A percentile compares a stretch with the other conserved stretches of the same genome.
phyloP scores from a whole-genome alignment of 2,888 invertebrate species.

The Alsophila aescularia region DNA sequence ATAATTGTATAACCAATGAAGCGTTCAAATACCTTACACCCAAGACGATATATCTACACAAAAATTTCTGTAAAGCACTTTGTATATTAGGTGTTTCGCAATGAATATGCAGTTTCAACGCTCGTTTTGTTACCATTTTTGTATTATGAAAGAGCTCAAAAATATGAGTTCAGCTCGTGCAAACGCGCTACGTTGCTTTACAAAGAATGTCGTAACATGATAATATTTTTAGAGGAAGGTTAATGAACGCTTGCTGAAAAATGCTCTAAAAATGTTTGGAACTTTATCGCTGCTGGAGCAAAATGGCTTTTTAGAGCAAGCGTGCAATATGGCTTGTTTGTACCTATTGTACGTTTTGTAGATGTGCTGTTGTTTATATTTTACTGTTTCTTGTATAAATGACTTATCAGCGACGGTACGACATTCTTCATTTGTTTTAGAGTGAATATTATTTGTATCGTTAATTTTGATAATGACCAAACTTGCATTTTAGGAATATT shows the following conservation, averaged over 20 bases:
- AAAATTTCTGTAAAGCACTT: constrained; percentile 1
- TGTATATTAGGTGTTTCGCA: constrained; percentile 15
- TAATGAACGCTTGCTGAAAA: constrained; percentile 25
- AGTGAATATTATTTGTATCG: too few relatives aligned
- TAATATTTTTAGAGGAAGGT: constrained; percentile 25
- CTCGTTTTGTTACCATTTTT: constrained; percentile 20
- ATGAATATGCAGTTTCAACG: constrained; percentile 15
- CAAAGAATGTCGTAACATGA: constrained; percentile 20
- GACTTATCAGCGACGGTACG: not conserved
- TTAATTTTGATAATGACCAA: too few relatives aligned
- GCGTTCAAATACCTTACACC: not conserved
- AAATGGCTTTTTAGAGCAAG: constrained; percentile 6
- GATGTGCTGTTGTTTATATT: too few relatives aligned
- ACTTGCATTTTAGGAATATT: too few relatives aligned
- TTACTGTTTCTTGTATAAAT: not conserved
- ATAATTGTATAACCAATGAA: not conserved
- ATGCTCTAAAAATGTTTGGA: constrained; percentile 17
- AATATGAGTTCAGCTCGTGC: constrained; percentile 15
- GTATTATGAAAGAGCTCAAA: constrained; percentile 10
- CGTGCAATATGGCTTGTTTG: not conserved
- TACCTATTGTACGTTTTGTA: too few relatives aligned
- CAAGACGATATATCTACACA: not conserved
- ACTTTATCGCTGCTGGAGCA: constrained; percentile 5
- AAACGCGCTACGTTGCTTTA: not conserved
- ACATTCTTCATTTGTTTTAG: too few relatives aligned